Percentiles rank a stretch among this genome's conserved stretches.
These are phyloP conservation scores for Mayetiola destructor DNA, from an alignment of 2,888 invertebrate species.

Conservation along the genomic window DNA sequence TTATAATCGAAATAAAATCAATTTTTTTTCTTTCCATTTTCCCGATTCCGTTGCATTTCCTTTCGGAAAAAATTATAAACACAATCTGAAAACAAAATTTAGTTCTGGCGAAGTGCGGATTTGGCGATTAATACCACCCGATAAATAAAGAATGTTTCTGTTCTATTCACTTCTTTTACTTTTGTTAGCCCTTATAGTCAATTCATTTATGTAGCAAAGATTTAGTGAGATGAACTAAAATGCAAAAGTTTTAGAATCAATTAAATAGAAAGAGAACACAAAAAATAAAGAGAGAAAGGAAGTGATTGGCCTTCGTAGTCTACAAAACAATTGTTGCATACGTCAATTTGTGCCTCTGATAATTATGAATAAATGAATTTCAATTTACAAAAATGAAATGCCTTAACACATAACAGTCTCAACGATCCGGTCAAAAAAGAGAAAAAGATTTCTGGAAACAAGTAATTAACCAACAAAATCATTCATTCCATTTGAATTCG, in stretches of 20 bases:
- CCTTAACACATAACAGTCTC: neutral
- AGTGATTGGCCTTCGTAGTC: neutral
- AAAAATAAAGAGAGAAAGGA: no score
- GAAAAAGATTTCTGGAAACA: neutral
- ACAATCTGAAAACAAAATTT: neutral
- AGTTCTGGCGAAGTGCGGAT: constrained; percentile 27
- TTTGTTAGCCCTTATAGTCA: neutral
- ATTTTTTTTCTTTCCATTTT: constrained; percentile 1
- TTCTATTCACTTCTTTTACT: constrained; percentile 9
- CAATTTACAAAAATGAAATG: no score
- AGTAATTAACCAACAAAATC: neutral
- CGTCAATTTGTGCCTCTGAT: constrained; percentile 4
- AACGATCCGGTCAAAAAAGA: neutral
- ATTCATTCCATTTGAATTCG: neutral
- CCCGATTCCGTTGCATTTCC: neutral
- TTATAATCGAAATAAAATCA: neutral
- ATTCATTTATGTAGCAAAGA: neutral
- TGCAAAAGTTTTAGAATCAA: neutral
- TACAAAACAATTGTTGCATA: no score
- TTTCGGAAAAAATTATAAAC: constrained; percentile 11
- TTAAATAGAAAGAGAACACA: neutral
- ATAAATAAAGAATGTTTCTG: constrained; percentile 14
- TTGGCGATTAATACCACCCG: constrained; percentile 26
- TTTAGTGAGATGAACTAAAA: neutral
- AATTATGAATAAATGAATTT: neutral